Evolutionary conservation across 2,113 vertebrate species (phyloP).

Genomic region (Anoplopoma fimbria): DNA sequence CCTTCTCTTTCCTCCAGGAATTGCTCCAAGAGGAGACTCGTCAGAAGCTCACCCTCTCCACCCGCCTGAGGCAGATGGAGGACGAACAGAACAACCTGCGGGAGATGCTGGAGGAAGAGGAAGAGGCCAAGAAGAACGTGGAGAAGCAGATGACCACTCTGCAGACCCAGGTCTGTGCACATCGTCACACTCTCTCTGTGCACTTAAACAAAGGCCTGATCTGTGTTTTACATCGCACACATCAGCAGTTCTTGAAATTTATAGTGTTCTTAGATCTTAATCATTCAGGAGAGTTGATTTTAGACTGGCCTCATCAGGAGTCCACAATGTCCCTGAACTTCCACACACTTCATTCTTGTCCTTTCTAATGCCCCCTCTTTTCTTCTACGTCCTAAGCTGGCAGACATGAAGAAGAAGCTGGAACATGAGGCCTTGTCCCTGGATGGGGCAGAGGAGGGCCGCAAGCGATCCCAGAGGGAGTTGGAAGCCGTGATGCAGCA

Average conservation of each 20-base stretch:
- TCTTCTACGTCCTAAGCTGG: slow-evolving; percentile 77
- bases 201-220: neutral
- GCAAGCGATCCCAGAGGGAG: slow-evolving; percentile 91
- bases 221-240: neutral
- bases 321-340: neutral
- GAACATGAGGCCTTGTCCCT: slow-evolving; percentile 88
- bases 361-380: neutral
- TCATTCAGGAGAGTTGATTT: neutral
- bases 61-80: slow-evolving; percentile 92
- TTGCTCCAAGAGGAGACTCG: slow-evolving; percentile 95
- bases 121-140: slow-evolving; percentile 90
- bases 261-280: neutral
- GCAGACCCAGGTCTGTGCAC: slow-evolving; percentile 89
- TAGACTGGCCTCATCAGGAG: neutral
- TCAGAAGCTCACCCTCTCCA: slow-evolving; percentile 91
- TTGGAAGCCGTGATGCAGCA: slow-evolving; percentile 87
- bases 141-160: slow-evolving; percentile 91
- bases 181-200: neutral
- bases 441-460: slow-evolving; percentile 89
- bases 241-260: neutral
- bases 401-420: slow-evolving; percentile 92
- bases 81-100: slow-evolving; percentile 90
- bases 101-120: slow-evolving; percentile 96
- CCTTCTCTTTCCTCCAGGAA: slow-evolving; percentile 79
- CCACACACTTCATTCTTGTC: neutral